Evolutionary conservation across 2,113 vertebrate species (phyloP).

Genomic region (Nothoprocta perdicaria): DNA sequence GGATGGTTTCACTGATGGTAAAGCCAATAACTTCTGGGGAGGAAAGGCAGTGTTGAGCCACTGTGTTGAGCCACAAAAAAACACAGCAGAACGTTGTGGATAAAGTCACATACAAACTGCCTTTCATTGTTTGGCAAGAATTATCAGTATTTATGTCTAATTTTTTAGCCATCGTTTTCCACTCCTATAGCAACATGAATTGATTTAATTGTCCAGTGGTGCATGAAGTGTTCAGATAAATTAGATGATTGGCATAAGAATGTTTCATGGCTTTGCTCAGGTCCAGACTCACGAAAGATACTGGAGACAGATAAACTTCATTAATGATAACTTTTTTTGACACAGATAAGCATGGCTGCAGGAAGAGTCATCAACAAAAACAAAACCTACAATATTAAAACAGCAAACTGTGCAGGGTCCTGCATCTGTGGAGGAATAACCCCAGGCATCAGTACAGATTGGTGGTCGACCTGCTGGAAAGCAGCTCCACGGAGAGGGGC

Average conservation of each 20-base stretch:
- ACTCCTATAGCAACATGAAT: neutral
- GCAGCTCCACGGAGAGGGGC: too few species aligned
- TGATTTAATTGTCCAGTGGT: slow-evolving; percentile 34
- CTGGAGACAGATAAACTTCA: neutral
- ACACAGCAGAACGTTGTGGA: slow-evolving; percentile 40
- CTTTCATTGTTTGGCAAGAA: slow-evolving; percentile 51
- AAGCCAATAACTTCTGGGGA: slow-evolving; percentile 43
- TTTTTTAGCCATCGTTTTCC: slow-evolving; percentile 67
- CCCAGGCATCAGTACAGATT: too few species aligned
- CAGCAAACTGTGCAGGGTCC: neutral
- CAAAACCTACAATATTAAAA: neutral
- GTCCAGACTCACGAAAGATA: neutral
- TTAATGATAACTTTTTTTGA: neutral
- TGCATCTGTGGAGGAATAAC: too few species aligned
- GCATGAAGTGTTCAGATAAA: slow-evolving; percentile 34
- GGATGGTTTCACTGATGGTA: slow-evolving; percentile 40
- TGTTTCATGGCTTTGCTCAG: neutral
- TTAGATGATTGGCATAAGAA: slow-evolving; percentile 2
- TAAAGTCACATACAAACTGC: slow-evolving; percentile 26
- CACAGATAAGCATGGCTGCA: neutral
- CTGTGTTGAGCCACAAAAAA: neutral
- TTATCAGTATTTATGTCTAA: slow-evolving; percentile 54
- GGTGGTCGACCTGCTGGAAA: too few species aligned
- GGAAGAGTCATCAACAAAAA: neutral
- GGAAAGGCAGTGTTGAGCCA: slow-evolving; percentile 52